Evolutionary conservation across 1,140 invertebrate species (phyloP).

Genomic region (Tetranychus cinnabarinus): DNA sequence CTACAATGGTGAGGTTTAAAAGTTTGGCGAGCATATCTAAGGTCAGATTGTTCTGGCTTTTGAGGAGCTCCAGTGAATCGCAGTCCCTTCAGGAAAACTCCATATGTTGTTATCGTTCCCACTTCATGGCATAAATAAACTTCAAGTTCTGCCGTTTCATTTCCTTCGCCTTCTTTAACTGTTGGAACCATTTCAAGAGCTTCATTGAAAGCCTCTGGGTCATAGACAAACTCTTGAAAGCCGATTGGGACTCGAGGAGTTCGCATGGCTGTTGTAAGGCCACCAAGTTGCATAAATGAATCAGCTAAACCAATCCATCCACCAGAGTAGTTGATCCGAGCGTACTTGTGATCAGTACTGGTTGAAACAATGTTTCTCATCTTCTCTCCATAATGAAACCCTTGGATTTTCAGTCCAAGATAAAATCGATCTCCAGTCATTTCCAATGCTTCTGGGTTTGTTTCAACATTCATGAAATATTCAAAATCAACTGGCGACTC

Average conservation of each 20-base stretch:
- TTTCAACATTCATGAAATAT: background rate
- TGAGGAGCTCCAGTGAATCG: background rate
- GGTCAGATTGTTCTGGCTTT: background rate
- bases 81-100: background rate
- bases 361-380: conserved; percentile 52
- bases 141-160: background rate
- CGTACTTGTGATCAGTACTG: background rate
- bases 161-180: no score
- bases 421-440: conserved; percentile 23
- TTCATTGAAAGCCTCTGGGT: background rate
- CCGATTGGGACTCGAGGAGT: background rate
- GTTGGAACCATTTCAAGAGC: background rate
- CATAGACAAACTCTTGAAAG: background rate
- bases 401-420: conserved; percentile 26
- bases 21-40: background rate
- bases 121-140: background rate
- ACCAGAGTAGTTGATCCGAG: conserved; percentile 20
- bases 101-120: background rate
- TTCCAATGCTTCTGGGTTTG: background rate
- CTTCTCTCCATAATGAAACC: conserved; percentile 31
- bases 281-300: conserved; percentile 26
- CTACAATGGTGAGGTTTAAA: background rate
- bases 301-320: conserved; percentile 31
- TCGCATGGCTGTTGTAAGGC: conserved; percentile 11
- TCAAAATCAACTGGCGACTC: background rate